Evolutionary conservation across 2,888 invertebrate species (phyloP), one percentile per base, ranked within the genome.

Genomic region (Sminthurinus aureus): DNA sequence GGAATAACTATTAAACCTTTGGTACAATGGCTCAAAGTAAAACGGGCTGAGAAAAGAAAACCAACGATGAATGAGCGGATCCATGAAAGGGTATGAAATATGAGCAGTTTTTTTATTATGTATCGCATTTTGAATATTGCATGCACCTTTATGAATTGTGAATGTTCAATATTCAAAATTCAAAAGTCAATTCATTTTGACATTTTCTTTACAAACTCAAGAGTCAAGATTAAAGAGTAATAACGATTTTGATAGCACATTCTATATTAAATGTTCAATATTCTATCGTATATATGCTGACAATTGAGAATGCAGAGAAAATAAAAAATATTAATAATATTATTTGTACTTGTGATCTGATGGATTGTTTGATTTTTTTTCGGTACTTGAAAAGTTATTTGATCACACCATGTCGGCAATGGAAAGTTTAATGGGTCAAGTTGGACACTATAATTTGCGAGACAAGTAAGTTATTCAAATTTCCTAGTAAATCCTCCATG

Each of bases 1-100:
- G 99, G 99, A 85, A 98, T 98, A 89, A 98, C 98, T n/a, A 98
- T 99, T 89, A 98, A 98, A 90, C 98, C 98, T 13, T 92, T 99
- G 85, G 98, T 99, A 18, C 96, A 95, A 91, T 94, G 97, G 88
- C 92, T 99, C 83, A 97, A 98, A 90, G 98, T 99, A 8, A 97
- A 97, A 91, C 94, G 95, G 82, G 96, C 96, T 4, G 95, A 96
- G 89, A 96, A 95, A 90, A 92, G 95, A 85, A 96, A 97, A 89
- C 95, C 96, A 50, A 96, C 96, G 3, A 98, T 99, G 97, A 98
- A 98, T 90, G 98, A 99, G 91, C 93, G 98, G 89, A 96, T 99
- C 89, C 98, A 98, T 90, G 97, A 97, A 91, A 93, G 97, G 71
- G 88, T 88, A 87, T 85, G 86, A 22, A n/a, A 20, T 67, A 64